Evolutionary conservation across 1,140 invertebrate species (phyloP), one percentile per base, ranked within the genome.

Genomic region (Cotesia vestalis): DNA sequence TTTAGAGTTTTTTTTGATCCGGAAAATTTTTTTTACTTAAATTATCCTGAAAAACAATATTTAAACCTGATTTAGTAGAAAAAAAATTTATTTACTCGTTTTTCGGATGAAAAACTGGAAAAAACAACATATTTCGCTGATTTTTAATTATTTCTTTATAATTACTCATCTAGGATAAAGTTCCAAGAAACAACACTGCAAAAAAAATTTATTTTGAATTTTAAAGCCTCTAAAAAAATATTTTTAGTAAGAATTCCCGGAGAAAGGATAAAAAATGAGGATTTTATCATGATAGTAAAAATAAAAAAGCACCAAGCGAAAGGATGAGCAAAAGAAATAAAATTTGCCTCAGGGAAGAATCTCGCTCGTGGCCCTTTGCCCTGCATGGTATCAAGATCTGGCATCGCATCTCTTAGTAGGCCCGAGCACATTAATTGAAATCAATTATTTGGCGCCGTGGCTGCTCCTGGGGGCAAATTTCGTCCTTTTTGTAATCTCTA

Each of bases 391-490:
- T 69, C 68, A 69, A 52, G 57, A 74, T 74, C 66, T 69, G 75
- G 66, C 66, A 67, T 74, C 74, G 70, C 67, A 51, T 20, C 27
- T 27, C 27, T 27, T 27, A 62, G 63, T 63, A 34, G 59, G 40
- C 46, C 36, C 27, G 73, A 17, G 62, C 20, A 57, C 75, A 72
- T 67, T 74, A 76, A 76, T 76, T 76, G 73, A 76, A 76, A 76
- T 74, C 69, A 74, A 71, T 76, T 76, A 69, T 9, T 40, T 70
- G 75, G 75, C 75, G 75, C 75, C 73, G 68, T 55, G 46, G 72
- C 64, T 66, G 67, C 72, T 61, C 53, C 61, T 63, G 27, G 1
- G 27, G 27, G 27, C 27, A 2, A 27, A 27, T 62, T 64, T 69
- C 64, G 36, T 67, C 46, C 66, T 59, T 14, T 12, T 55, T 53